Evolutionary conservation across 2,113 vertebrate species (phyloP).

Genomic region (Zosterops japonicus): DNA sequence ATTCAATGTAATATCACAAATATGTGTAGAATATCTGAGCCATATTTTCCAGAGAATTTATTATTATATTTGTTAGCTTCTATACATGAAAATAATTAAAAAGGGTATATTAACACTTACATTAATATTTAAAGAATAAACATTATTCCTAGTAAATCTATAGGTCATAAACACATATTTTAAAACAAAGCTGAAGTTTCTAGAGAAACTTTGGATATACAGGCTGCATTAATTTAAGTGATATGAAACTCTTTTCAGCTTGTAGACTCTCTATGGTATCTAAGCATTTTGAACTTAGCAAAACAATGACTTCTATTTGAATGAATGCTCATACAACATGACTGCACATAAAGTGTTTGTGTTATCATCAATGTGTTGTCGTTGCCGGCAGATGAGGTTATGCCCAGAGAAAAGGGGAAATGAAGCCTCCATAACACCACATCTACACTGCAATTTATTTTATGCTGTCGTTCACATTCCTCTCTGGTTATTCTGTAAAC

Average conservation of each 20-base stretch:
- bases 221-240: background rate
- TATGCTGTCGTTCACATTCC: background rate
- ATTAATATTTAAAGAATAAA: background rate
- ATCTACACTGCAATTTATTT: background rate
- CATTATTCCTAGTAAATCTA: background rate
- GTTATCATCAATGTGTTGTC: background rate
- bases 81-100: background rate
- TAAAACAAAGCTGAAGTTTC: background rate
- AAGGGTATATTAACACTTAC: background rate
- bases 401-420: background rate
- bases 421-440: accelerated
- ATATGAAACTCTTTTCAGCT: background rate
- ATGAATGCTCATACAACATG: background rate
- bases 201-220: background rate
- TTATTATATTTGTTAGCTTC: background rate
- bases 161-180: background rate
- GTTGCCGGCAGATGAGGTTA: background rate
- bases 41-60: background rate
- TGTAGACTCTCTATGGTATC: background rate
- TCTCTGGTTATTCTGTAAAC: background rate
- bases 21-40: background rate
- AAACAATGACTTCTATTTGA: background rate
- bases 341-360: background rate
- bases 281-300: background rate
- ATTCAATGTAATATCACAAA: background rate